These are phyloP conservation scores for Colius striatus DNA, from an alignment of 2,113 vertebrate genomes.

Conservation along the genomic window DNA sequence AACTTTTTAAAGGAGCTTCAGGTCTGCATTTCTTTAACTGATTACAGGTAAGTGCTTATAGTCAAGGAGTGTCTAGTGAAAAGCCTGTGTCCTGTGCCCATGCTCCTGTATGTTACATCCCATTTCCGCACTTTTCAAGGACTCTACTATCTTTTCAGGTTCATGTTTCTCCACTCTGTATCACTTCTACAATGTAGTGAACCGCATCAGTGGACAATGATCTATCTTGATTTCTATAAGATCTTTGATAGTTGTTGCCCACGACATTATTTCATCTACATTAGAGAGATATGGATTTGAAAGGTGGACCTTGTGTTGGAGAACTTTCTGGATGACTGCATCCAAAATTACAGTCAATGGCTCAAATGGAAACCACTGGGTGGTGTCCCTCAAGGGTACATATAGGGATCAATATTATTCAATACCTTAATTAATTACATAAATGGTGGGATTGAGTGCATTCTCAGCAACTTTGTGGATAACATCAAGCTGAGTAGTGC, in stretches of 20 bases:
- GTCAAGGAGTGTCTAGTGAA: background rate
- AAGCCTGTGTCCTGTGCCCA: rapidly evolving
- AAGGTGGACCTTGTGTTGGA: background rate
- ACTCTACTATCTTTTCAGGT: background rate
- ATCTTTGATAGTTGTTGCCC: background rate
- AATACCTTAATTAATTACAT: background rate
- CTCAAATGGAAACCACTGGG: background rate
- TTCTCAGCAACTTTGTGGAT: background rate
- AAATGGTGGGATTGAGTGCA: background rate
- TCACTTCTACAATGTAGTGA: background rate
- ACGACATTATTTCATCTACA: background rate
- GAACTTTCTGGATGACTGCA: background rate
- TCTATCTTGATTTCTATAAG: background rate
- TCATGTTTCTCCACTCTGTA: background rate
- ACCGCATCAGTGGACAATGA: background rate
- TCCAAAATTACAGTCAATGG: background rate
- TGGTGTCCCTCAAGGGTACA: rapidly evolving
- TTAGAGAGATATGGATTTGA: background rate
- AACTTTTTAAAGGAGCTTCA: no score
- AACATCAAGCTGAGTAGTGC: background rate
- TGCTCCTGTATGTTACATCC: background rate
- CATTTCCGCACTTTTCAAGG: background rate
- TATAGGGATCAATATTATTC: background rate
- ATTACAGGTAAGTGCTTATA: background rate
- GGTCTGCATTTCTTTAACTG: background rate